Percentiles rank a stretch among this genome's conserved stretches.
Conservation (phyloP, 2,888 invertebrate species). For the Nomada lathburiana region DNA sequence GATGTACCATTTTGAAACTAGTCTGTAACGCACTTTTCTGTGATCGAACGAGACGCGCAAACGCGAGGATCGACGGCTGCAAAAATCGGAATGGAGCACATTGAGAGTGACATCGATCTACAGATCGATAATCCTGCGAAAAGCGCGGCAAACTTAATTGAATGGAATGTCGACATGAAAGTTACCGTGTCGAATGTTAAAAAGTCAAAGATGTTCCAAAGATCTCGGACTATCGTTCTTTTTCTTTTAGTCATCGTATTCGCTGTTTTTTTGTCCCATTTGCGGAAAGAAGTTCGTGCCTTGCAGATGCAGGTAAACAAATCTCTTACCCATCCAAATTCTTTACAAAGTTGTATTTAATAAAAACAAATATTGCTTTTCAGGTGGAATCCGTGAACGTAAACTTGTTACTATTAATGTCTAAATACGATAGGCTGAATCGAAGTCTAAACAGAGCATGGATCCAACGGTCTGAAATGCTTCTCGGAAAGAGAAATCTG, state of each 20-base stretch:
- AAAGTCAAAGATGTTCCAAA: constrained; percentile 73
- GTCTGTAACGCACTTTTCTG: constrained; percentile 28
- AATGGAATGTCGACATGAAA: constrained; percentile 80
- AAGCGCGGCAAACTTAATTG: constrained; percentile 72
- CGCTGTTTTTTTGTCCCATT: constrained; percentile 67
- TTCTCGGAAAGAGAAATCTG: constrained; percentile 5
- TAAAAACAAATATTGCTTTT: background rate
- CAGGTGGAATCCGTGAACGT: constrained; percentile 76
- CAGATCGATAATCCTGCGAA: constrained; percentile 63
- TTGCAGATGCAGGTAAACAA: constrained; percentile 75
- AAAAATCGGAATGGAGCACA: constrained; percentile 62
- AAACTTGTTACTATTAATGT: constrained; percentile 73
- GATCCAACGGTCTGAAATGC: constrained; percentile 14
- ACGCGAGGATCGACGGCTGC: constrained; percentile 61
- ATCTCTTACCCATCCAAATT: background rate
- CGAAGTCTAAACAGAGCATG: constrained; percentile 68
- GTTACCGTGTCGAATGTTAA: constrained; percentile 74
- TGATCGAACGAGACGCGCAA: background rate
- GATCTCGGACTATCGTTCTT: constrained; percentile 68
- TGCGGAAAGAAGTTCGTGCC: constrained; percentile 73
- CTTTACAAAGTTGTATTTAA: no score
- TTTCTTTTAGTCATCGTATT: constrained; percentile 69
- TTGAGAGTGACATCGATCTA: constrained; percentile 67
- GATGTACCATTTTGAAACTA: constrained; percentile 45
- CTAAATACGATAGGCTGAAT: constrained; percentile 75